phyloP scores from a whole-genome alignment of 2,888 invertebrate species.

The Prenolepis imparis region DNA sequence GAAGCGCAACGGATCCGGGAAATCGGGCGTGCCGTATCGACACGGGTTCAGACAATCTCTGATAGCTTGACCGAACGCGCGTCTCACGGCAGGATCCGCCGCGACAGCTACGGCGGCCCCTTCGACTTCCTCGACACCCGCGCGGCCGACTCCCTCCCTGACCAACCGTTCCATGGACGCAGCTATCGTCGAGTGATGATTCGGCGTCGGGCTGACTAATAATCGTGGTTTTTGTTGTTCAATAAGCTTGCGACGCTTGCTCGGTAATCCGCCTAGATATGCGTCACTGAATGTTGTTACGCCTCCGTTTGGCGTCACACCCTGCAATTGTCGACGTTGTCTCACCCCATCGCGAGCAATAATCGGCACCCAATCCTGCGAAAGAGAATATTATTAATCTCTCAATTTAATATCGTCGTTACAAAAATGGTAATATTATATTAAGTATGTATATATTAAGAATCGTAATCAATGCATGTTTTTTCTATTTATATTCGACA shows the following conservation, averaged over 20 bases:
- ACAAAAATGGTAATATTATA: not conserved
- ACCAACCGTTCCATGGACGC: slow-evolving; percentile 84
- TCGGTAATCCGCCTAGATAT: slow-evolving; percentile 95
- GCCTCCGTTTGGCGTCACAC: slow-evolving; percentile 73
- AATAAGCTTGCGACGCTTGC: slow-evolving; percentile 94
- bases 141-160: slow-evolving; percentile 81
- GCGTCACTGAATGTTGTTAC: slow-evolving; percentile 93
- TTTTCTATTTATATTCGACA: slow-evolving; percentile 57
- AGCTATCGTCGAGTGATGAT: slow-evolving; percentile 78
- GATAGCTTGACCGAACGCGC: slow-evolving; percentile 84
- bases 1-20: slow-evolving; percentile 85
- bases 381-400: not conserved
- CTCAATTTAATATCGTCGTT: not conserved
- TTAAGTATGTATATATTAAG: not conserved
- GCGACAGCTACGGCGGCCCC: slow-evolving; percentile 84
- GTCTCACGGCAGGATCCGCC: slow-evolving; percentile 81
- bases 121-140: slow-evolving; percentile 82
- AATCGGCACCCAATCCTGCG: slow-evolving; percentile 94
- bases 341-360: slow-evolving; percentile 93
- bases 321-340: slow-evolving; percentile 89
- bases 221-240: slow-evolving; percentile 86
- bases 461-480: not conserved
- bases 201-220: slow-evolving; percentile 82
- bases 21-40: slow-evolving; percentile 84
- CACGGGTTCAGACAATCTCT: slow-evolving; percentile 83